These are phyloP conservation scores for Podotricha telesiphe DNA, from an alignment of 2,888 invertebrate genomes.

Conservation along the genomic window DNA sequence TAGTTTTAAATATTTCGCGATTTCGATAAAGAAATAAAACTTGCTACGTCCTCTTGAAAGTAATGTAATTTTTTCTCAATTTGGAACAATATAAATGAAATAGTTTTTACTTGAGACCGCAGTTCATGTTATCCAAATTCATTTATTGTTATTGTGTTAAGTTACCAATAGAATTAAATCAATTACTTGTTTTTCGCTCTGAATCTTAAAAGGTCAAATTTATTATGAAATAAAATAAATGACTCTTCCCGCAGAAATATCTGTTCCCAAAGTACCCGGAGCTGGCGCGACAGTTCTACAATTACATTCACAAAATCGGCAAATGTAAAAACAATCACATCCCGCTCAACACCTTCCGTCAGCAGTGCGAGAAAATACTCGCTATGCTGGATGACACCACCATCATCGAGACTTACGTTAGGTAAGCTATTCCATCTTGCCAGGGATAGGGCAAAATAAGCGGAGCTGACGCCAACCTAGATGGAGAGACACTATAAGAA, in stretches of 20 bases:
- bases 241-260: conserved; percentile 81
- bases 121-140: too few species aligned
- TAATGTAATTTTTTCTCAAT: too few species aligned
- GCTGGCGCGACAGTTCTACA: conserved; percentile 87
- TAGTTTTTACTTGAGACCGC: too few species aligned
- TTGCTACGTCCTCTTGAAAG: too few species aligned
- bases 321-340: conserved; percentile 86
- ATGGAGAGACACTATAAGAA: too few species aligned
- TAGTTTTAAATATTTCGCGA: too few species aligned
- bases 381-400: conserved; percentile 82
- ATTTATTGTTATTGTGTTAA: too few species aligned
- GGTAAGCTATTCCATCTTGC: conserved; percentile 53
- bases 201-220: neutral
- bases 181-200: too few species aligned
- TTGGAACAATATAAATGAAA: too few species aligned
- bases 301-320: conserved; percentile 84
- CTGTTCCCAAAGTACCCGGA: conserved; percentile 91
- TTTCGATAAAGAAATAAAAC: too few species aligned
- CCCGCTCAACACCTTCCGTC: conserved; percentile 86
- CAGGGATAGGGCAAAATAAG: neutral
- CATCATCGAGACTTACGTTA: conserved; percentile 88
- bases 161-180: too few species aligned
- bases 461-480: too few species aligned
- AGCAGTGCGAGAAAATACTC: conserved; percentile 87
- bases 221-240: neutral